These are phyloP conservation scores for Tachina grossa DNA, from an alignment of 2,888 invertebrate genomes.

Conservation along the genomic window DNA sequence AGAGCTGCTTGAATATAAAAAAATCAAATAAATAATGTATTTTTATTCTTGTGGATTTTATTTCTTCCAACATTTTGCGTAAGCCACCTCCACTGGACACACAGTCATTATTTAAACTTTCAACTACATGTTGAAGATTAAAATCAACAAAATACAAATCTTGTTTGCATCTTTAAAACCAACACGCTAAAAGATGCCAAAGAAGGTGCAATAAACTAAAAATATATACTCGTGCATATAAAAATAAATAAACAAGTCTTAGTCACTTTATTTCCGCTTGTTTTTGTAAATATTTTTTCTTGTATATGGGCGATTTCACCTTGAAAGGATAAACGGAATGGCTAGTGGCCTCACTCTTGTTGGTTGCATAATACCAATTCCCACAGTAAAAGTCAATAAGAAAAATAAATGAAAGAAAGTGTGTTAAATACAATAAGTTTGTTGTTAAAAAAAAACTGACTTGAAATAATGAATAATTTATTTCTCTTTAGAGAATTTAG, in stretches of 20 bases:
- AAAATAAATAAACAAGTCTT: conserved; percentile 61
- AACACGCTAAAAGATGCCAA: conserved; percentile 19
- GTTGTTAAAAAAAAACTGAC: neutral
- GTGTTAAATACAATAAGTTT: neutral
- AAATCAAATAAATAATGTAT: conserved; percentile 32
- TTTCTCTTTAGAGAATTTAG: neutral
- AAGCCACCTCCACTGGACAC: conserved; percentile 58
- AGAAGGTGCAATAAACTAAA: neutral
- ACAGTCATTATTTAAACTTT: conserved; percentile 58
- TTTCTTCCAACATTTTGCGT: conserved; percentile 33
- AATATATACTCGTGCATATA: neutral
- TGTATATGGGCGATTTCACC: conserved; percentile 65
- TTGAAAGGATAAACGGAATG: conserved; percentile 60
- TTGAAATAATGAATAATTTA: neutral
- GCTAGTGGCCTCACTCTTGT: neutral
- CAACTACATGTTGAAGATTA: conserved; percentile 57
- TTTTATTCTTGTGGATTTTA: conserved; percentile 38
- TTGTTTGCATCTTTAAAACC: conserved; percentile 54
- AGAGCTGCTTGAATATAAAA: conserved; percentile 9
- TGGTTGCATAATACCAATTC: conserved; percentile 59
- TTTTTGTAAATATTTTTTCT: conserved; percentile 10
- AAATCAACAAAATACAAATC: conserved; percentile 59
- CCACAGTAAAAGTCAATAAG: conserved; percentile 27
- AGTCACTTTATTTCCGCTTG: conserved; percentile 64
- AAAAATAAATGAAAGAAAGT: conserved; percentile 12